phyloP scores from a whole-genome alignment of 2,888 invertebrate genomes.

The Melanargia galathea region DNA sequence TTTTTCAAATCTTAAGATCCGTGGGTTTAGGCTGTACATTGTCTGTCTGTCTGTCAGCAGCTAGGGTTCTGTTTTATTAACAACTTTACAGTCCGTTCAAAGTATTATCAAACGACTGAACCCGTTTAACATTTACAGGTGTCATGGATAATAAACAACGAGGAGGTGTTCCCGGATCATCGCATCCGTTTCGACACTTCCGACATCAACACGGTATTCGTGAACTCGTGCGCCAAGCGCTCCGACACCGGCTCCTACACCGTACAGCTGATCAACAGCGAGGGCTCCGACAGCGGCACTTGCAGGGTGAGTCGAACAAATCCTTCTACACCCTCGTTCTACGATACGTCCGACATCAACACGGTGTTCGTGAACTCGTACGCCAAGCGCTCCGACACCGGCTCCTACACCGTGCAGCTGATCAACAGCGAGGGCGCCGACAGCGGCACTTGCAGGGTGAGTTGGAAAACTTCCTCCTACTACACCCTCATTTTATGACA shows the following conservation, averaged over 20 bases:
- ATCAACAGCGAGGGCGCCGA: conserved; percentile 96
- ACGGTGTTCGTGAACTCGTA: conserved; percentile 93
- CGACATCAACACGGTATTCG: conserved; percentile 90
- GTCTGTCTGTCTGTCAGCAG: too few species aligned
- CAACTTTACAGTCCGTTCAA: neutral
- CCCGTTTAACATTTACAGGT: conserved; percentile 54
- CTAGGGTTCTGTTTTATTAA: too few species aligned
- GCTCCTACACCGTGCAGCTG: conserved; percentile 95
- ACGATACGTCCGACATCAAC: conserved; percentile 89
- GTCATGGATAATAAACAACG: conserved; percentile 94
- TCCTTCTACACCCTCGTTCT: neutral
- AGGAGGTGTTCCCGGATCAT: conserved; percentile 89
- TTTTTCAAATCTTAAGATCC: too few species aligned
- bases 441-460: conserved; percentile 92
- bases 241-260: conserved; percentile 97
- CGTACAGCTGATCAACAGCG: conserved; percentile 93
- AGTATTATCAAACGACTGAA: too few species aligned
- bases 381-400: conserved; percentile 95
- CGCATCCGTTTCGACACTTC: conserved; percentile 94
- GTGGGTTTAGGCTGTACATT: too few species aligned
- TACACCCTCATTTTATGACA: too few species aligned
- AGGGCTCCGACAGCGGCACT: conserved; percentile 95
- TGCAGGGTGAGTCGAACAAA: conserved; percentile 88
- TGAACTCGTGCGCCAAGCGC: conserved; percentile 93
- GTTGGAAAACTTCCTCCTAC: too few species aligned